A percentile compares a stretch with the other conserved stretches of the same genome.
Conservation (phyloP, 1,140 invertebrate species). For the Cydia strobilella region DNA sequence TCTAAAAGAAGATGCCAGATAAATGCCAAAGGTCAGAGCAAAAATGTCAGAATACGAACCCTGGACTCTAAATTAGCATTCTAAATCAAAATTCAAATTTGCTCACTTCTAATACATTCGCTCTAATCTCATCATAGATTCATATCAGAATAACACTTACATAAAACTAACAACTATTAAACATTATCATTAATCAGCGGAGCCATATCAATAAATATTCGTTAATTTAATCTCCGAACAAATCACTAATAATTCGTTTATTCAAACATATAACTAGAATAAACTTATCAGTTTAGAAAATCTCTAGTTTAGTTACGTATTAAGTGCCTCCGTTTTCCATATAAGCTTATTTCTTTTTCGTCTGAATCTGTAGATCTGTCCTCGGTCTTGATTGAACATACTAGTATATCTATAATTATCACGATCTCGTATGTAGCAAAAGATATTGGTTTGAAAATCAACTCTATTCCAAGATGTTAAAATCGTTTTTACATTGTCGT, state of each 20-base stretch:
- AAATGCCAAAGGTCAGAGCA: too few relatives aligned
- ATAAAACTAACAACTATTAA: slow-evolving; percentile 24
- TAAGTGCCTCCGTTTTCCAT: neutral
- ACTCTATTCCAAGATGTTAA: neutral
- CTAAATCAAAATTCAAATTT: neutral
- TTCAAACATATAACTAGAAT: slow-evolving; percentile 21
- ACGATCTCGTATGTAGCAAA: neutral
- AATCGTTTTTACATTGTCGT: neutral
- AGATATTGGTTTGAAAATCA: neutral
- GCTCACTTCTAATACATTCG: neutral
- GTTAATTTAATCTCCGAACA: slow-evolving; percentile 32
- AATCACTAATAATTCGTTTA: slow-evolving; percentile 35
- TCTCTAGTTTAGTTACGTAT: neutral
- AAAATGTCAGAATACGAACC: neutral
- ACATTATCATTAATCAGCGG: slow-evolving; percentile 34
- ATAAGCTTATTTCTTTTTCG: slow-evolving; percentile 11
- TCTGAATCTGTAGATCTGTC: slow-evolving; percentile 44
- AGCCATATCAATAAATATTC: slow-evolving; percentile 37
- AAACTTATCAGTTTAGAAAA: slow-evolving; percentile 36
- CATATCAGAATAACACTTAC: slow-evolving; percentile 11
- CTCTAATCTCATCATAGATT: slow-evolving; percentile 11
- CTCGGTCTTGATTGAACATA: slow-evolving; percentile 42
- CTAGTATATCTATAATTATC: neutral
- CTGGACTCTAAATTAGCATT: neutral
- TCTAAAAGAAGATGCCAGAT: too few relatives aligned